Evolutionary conservation across 2,797 vertebrate species (phyloP).

Genomic region (Meda fulgida): DNA sequence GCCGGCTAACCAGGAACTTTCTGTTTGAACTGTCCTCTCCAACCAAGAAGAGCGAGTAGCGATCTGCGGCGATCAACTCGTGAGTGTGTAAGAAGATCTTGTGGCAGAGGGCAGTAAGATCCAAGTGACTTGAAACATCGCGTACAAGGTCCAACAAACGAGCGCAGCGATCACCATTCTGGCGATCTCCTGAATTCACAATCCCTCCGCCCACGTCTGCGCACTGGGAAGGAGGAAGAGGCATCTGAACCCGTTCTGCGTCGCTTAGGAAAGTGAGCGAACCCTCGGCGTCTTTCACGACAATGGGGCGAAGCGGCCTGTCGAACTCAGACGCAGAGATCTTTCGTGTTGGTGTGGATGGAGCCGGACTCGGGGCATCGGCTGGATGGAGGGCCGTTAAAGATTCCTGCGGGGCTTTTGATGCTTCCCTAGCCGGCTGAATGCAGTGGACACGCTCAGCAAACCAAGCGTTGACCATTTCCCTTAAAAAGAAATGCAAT

Average conservation of each 20-base stretch:
- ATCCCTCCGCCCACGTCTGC: slow-evolving; percentile 13
- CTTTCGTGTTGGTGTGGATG: slow-evolving; percentile 86
- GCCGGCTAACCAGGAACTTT: slow-evolving; percentile 92
- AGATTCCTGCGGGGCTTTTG: slow-evolving; percentile 68
- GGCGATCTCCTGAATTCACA: not conserved
- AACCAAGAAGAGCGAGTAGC: slow-evolving; percentile 95
- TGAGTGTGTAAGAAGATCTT: slow-evolving; percentile 98
- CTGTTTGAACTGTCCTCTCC: slow-evolving; percentile 95
- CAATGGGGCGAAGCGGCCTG: slow-evolving; percentile 91
- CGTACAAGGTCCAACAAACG: slow-evolving; percentile 93
- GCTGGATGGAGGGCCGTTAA: slow-evolving; percentile 60
- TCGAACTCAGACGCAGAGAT: slow-evolving; percentile 98
- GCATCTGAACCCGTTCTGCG: slow-evolving; percentile 85
- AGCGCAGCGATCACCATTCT: slow-evolving; percentile 82
- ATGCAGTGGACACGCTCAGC: slow-evolving; percentile 93
- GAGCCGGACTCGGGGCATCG: slow-evolving; percentile 68
- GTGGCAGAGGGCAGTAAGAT: slow-evolving; percentile 94
- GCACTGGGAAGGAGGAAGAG: slow-evolving; percentile 74
- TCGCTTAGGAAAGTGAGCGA: slow-evolving; percentile 89
- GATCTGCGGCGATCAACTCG: slow-evolving; percentile 91
- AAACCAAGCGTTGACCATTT: slow-evolving; percentile 99
- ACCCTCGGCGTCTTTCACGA: slow-evolving; percentile 93
- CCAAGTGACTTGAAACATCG: slow-evolving; percentile 95
- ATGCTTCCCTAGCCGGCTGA: slow-evolving; percentile 81
- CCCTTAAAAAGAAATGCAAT: slow-evolving; percentile 76